These are phyloP conservation scores for Strongylocentrotus purpuratus DNA, from an alignment of 35 echinoderm and acorn worm genomes.

Conservation along the genomic window DNA sequence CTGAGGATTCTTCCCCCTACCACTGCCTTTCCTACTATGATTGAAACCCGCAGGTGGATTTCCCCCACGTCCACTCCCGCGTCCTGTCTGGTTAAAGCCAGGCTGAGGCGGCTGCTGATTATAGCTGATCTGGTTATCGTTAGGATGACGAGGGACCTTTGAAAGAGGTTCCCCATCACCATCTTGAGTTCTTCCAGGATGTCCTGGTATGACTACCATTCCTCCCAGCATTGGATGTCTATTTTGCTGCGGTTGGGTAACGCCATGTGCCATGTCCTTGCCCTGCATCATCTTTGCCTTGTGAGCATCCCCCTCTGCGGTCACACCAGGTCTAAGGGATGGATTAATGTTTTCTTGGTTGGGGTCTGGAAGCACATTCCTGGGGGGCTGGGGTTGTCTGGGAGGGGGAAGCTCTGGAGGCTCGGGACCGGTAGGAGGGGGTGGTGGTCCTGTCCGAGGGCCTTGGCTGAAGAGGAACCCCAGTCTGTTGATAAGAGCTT, in stretches of 20 bases:
- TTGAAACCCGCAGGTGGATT: conserved; percentile 24
- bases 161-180: conserved; percentile 39
- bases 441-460: conserved; percentile 42
- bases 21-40: conserved; percentile 41
- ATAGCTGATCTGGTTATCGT: conserved; percentile 29
- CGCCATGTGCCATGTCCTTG: background rate
- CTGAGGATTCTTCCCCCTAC: background rate
- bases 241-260: background rate
- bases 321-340: conserved; percentile 13
- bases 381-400: conserved; percentile 41
- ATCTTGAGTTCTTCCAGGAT: conserved; percentile 35
- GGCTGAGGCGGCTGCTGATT: conserved; percentile 17
- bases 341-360: conserved; percentile 62
- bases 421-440: conserved; percentile 25
- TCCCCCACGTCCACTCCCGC: conserved; percentile 36
- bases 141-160: conserved; percentile 39
- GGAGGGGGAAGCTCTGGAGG: conserved; percentile 40
- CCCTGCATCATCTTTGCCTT: conserved; percentile 27
- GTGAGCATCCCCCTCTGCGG: conserved; percentile 19
- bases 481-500: conserved; percentile 82
- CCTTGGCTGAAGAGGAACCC: conserved; percentile 92
- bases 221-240: conserved; percentile 15
- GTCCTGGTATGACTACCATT: background rate
- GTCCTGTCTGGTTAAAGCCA: conserved; percentile 43
- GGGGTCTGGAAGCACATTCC: conserved; percentile 31